Conservation (phyloP, 2,797 vertebrate genomes). For the Xyrichtys novacula region DNA sequence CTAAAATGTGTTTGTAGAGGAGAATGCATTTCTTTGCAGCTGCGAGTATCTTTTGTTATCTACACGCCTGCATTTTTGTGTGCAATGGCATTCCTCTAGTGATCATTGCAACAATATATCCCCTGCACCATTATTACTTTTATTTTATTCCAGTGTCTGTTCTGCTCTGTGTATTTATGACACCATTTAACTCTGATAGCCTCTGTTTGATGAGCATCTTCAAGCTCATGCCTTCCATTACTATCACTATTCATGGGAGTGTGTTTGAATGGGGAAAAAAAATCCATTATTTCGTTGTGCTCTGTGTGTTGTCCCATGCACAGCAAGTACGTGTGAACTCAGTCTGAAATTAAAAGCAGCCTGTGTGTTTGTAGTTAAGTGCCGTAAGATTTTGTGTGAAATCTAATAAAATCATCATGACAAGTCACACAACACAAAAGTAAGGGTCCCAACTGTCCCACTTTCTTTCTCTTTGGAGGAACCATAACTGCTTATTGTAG, state of each 20-base stretch:
- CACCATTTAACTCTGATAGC: conserved; percentile 57
- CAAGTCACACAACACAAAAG: too few species aligned
- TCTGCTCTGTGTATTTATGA: conserved; percentile 60
- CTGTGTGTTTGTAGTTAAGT: not conserved
- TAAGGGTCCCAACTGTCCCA: not conserved
- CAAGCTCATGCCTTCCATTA: conserved; percentile 48
- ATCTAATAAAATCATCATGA: conserved; percentile 23
- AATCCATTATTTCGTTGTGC: conserved; percentile 14
- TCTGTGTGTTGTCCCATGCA: conserved; percentile 1
- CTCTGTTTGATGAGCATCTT: conserved; percentile 58
- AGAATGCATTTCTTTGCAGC: conserved; percentile 4
- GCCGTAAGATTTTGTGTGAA: conserved; percentile 1
- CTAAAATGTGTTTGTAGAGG: not conserved
- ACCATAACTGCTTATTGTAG: not conserved
- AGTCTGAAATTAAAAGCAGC: conserved; percentile 15
- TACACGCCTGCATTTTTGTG: conserved; percentile 26
- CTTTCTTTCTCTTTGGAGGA: not conserved
- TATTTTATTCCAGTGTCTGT: conserved; percentile 39
- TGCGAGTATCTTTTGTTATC: conserved; percentile 18
- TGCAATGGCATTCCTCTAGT: conserved; percentile 33
- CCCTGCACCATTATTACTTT: conserved; percentile 43
- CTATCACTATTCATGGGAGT: conserved; percentile 31
- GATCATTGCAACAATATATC: conserved; percentile 54
- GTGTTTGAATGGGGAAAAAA: conserved; percentile 26
- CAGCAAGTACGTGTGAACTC: conserved; percentile 4